These are phyloP conservation scores for Toxotes jaculatrix DNA, from an alignment of 2,113 vertebrate genomes.

Conservation along the genomic window DNA sequence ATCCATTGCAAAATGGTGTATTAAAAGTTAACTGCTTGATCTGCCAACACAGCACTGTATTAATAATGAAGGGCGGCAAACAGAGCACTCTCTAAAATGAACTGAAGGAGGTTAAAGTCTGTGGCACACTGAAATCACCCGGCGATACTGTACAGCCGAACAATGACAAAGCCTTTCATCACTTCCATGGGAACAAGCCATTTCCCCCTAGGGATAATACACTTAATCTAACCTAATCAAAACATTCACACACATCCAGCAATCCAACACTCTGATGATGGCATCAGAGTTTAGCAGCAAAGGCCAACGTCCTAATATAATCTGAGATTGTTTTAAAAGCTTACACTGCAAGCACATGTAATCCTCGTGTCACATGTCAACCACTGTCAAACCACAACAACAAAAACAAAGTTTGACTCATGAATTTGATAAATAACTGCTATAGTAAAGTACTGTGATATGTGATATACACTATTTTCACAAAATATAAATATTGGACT, in stretches of 20 bases:
- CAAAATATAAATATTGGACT: too few species aligned
- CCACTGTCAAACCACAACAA: neutral
- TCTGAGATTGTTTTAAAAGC: neutral
- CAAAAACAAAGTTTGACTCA: neutral
- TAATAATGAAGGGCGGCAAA: slow-evolving; percentile 35
- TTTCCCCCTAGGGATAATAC: slow-evolving; percentile 4
- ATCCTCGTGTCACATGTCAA: neutral
- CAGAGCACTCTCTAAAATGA: slow-evolving; percentile 12
- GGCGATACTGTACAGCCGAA: neutral
- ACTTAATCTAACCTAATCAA: slow-evolving; percentile 48
- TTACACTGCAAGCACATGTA: neutral
- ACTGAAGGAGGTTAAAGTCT: slow-evolving; percentile 31
- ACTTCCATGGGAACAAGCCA: slow-evolving; percentile 27
- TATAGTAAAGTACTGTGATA: neutral
- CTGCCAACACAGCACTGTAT: slow-evolving; percentile 29
- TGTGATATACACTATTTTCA: neutral
- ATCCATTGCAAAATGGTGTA: neutral
- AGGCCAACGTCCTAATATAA: neutral
- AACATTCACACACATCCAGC: slow-evolving; percentile 12
- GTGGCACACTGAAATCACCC: slow-evolving; percentile 11
- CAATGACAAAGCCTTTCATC: slow-evolving; percentile 8
- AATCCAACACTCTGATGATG: neutral
- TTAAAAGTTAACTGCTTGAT: slow-evolving; percentile 44
- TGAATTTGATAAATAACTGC: neutral
- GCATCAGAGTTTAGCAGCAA: neutral